phyloP scores from a whole-genome alignment of 2,797 vertebrate genomes.

The Sylvia borin region DNA sequence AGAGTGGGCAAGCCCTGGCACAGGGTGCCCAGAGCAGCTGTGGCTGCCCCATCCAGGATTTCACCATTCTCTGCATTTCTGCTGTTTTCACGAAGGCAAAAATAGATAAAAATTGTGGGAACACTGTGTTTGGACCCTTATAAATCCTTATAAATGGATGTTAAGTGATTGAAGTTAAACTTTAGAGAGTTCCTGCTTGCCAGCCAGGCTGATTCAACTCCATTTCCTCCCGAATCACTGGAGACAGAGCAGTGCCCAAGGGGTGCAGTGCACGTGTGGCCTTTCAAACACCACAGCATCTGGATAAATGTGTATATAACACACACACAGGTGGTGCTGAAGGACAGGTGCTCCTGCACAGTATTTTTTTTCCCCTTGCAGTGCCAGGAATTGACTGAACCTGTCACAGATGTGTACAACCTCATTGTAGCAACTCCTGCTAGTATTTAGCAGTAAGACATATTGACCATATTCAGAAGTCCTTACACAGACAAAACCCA shows the following conservation, averaged over 20 bases:
- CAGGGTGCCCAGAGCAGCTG: background rate
- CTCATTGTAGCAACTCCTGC: background rate
- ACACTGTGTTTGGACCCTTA: background rate
- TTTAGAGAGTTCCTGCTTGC: background rate
- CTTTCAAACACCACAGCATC: background rate
- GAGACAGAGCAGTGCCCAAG: background rate
- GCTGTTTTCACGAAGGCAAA: background rate
- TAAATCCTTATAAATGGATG: background rate
- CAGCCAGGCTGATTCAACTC: background rate
- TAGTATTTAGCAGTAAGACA: constrained; percentile 18
- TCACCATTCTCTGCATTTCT: background rate
- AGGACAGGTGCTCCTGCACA: background rate
- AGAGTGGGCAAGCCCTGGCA: background rate
- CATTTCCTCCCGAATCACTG: background rate
- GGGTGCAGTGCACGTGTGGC: background rate
- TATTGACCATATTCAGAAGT: constrained; percentile 1
- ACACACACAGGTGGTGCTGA: background rate
- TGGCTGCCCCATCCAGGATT: background rate
- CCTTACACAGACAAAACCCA: constrained; percentile 23
- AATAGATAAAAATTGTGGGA: background rate
- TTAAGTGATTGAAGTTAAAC: background rate
- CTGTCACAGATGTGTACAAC: background rate
- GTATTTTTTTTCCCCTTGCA: background rate
- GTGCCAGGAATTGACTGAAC: background rate
- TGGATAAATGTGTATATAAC: background rate